Percentiles rank a stretch among this genome's conserved stretches.
phyloP scores from a whole-genome alignment of 2,797 vertebrate species.

The Lithobates pipiens region DNA sequence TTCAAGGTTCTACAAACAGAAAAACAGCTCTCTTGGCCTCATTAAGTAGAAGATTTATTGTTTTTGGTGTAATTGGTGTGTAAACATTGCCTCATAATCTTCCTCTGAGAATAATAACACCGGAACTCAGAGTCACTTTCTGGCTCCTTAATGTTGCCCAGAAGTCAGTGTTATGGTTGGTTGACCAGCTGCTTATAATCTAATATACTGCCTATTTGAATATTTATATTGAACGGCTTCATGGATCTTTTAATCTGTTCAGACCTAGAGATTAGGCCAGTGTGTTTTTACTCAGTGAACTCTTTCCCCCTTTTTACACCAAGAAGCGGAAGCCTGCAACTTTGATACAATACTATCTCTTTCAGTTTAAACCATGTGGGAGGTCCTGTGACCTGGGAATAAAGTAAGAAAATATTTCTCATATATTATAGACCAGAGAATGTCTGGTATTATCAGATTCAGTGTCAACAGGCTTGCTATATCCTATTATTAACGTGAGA shows the following conservation, averaged over 20 bases:
- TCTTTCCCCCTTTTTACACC: background rate
- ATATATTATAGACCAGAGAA: background rate
- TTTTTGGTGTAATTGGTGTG: conserved; percentile 26
- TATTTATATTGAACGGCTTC: conserved; percentile 35
- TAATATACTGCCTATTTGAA: conserved; percentile 13
- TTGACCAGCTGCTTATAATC: background rate
- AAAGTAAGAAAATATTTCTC: conserved; percentile 20
- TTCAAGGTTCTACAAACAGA: conserved; percentile 48
- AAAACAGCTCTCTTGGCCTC: conserved; percentile 37
- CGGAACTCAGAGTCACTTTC: background rate
- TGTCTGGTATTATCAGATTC: too few relatives aligned
- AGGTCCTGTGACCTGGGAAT: conserved; percentile 46
- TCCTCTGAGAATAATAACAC: conserved; percentile 19
- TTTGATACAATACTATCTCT: conserved; percentile 15
- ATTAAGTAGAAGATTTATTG: conserved; percentile 31
- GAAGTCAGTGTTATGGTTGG: conserved; percentile 14
- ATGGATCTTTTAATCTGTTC: conserved; percentile 13
- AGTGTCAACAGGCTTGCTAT: too few relatives aligned
- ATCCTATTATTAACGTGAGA: too few relatives aligned
- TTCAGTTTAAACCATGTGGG: conserved; percentile 3
- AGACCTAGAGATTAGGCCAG: background rate
- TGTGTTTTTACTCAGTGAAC: conserved; percentile 35
- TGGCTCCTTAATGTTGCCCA: background rate
- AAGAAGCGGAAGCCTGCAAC: conserved; percentile 8
- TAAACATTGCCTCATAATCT: conserved; percentile 46